A percentile compares a stretch with the other conserved stretches of the same genome.
phyloP scores from a whole-genome alignment of 2,113 vertebrate species.

The Petromus typicus region DNA sequence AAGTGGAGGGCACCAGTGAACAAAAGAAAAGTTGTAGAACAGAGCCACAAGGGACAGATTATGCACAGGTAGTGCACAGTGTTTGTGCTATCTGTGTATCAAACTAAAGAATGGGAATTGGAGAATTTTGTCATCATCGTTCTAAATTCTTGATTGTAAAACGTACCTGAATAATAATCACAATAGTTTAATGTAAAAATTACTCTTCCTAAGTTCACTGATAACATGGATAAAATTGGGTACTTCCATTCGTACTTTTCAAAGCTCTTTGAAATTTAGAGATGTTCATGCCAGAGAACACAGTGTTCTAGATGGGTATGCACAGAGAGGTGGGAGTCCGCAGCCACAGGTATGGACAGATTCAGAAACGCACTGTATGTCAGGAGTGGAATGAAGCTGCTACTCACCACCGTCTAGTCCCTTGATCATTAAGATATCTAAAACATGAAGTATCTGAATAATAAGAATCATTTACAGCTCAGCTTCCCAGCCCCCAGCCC shows the following conservation, averaged over 20 bases:
- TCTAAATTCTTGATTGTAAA: background rate
- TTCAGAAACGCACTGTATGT: background rate
- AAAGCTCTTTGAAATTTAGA: slow-evolving; percentile 1
- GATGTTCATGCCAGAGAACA: background rate
- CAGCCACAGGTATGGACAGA: background rate
- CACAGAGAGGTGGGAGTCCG: background rate
- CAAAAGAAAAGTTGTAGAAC: background rate
- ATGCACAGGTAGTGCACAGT: background rate
- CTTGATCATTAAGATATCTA: background rate
- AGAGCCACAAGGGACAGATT: background rate
- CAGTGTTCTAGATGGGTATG: background rate
- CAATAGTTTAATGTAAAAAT: background rate
- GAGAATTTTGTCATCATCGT: background rate
- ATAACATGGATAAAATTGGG: background rate
- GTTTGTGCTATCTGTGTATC: background rate
- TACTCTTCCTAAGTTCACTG: background rate
- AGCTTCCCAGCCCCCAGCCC: background rate
- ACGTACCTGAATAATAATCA: background rate
- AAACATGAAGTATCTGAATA: background rate
- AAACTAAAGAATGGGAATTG: background rate
- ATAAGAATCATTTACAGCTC: background rate
- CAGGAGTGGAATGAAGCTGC: background rate
- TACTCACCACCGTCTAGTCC: background rate
- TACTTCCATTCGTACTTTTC: background rate
- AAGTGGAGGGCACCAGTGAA: background rate